Evolutionary conservation across 1,140 invertebrate genomes (phyloP).

Genomic region (Drusus annulatus): DNA sequence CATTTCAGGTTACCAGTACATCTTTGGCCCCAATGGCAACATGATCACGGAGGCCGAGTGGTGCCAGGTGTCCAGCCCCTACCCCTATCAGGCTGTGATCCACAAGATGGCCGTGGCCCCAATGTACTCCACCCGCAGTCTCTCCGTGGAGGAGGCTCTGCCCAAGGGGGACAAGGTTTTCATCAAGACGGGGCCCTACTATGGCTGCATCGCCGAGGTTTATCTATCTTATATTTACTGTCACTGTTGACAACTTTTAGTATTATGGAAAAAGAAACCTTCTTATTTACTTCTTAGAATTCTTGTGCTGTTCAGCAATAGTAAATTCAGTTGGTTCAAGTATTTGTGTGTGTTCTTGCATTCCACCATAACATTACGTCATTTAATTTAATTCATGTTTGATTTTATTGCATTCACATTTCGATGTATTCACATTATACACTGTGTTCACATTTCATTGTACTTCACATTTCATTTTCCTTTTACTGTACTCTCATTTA

Average conservation of each 20-base stretch:
- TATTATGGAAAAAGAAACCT: no score
- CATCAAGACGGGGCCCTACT: conserved; percentile 84
- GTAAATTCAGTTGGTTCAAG: no score
- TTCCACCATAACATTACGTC: no score
- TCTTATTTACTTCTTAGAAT: no score
- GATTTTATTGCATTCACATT: no score
- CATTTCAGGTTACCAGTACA: conserved; percentile 66
- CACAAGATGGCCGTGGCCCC: conserved; percentile 58
- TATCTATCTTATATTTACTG: conserved; percentile 55
- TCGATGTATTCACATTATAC: no score
- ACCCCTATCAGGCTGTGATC: conserved; percentile 81
- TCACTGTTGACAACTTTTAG: neutral
- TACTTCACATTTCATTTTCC: no score
- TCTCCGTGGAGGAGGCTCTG: conserved; percentile 82
- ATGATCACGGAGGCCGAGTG: conserved; percentile 82
- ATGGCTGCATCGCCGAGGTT: conserved; percentile 85
- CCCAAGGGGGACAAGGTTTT: conserved; percentile 79
- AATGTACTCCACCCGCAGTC: conserved; percentile 59
- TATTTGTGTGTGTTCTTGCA: no score
- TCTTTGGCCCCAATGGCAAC: conserved; percentile 67
- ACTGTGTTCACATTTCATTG: no score
- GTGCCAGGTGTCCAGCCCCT: conserved; percentile 71
- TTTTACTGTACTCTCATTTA: no score
- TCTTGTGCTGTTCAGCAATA: no score
- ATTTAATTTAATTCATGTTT: no score